Conservation (phyloP, 2,113 vertebrate species). For the Chionodraco myersi region DNA sequence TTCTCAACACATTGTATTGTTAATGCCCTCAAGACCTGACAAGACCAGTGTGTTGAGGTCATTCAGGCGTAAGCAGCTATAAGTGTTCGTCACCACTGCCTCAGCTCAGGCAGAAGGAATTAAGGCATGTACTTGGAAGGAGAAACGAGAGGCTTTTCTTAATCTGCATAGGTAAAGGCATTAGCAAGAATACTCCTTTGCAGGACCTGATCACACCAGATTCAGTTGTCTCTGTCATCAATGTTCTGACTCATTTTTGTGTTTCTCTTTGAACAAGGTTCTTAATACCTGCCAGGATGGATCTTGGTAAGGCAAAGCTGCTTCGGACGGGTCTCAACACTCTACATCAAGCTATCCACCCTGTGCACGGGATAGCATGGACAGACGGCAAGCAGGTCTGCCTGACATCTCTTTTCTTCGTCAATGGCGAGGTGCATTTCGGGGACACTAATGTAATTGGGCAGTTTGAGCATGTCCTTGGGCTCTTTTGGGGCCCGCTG, state of each 20-base stretch:
- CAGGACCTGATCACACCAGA: conserved; percentile 26
- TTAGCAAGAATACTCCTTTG: conserved; percentile 42
- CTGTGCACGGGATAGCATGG: conserved; percentile 93
- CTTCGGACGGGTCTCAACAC: conserved; percentile 91
- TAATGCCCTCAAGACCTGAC: conserved; percentile 40
- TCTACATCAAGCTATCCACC: conserved; percentile 92
- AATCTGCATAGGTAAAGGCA: conserved; percentile 67
- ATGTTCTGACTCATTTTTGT: conserved; percentile 47
- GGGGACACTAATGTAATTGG: conserved; percentile 92
- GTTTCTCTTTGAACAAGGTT: conserved; percentile 16
- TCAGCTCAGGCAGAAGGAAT: conserved; percentile 78
- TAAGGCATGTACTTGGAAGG: conserved; percentile 79
- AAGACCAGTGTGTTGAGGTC: conserved; percentile 65
- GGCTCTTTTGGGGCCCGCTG: conserved; percentile 90
- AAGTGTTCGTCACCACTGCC: conserved; percentile 71
- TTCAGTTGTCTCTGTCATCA: conserved; percentile 25
- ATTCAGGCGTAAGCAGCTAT: conserved; percentile 80
- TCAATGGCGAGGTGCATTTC: conserved; percentile 86
- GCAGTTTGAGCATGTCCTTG: conserved; percentile 92
- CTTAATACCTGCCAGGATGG: conserved; percentile 82
- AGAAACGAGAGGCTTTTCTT: conserved; percentile 80
- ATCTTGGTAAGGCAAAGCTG: conserved; percentile 93
- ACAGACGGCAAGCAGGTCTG: conserved; percentile 94
- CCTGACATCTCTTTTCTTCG: conserved; percentile 86
- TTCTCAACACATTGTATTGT: conserved; percentile 30